Conservation (phyloP, 2,797 vertebrate species). For the Natrix natrix region DNA sequence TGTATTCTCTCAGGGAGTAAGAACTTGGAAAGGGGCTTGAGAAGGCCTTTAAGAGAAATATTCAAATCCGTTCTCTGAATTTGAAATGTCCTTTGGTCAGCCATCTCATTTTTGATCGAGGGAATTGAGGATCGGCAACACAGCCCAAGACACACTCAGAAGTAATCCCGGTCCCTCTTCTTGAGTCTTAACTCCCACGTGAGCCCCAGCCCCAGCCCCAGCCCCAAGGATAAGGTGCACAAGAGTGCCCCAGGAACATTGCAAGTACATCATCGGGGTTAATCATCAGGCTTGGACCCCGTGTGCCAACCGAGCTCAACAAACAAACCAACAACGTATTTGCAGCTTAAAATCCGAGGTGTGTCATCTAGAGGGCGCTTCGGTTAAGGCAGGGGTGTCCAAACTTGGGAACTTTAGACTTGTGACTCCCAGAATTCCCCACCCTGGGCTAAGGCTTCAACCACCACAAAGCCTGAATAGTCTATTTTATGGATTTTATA, state of each 20-base stretch:
- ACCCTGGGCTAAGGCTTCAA: background rate
- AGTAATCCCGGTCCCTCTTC: background rate
- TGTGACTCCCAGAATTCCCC: too few relatives aligned
- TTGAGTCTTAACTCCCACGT: background rate
- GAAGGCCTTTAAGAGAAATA: background rate
- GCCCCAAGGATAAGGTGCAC: background rate
- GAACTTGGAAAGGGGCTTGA: fast-evolving
- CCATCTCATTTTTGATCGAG: background rate
- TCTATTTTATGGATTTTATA: too few relatives aligned
- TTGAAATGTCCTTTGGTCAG: background rate
- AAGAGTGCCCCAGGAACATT: background rate
- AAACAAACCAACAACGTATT: background rate
- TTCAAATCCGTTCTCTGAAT: background rate
- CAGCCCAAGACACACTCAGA: background rate
- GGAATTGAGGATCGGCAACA: background rate
- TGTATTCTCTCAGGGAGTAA: background rate
- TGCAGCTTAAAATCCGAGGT: background rate
- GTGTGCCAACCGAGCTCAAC: background rate
- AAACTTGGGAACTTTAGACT: too few relatives aligned
- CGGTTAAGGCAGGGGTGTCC: too few relatives aligned
- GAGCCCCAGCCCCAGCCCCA: background rate
- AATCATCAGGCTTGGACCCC: background rate
- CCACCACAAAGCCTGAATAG: too few relatives aligned
- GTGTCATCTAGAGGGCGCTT: background rate
- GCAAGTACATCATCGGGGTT: background rate